Evolutionary conservation across 2,797 vertebrate species (phyloP).

Genomic region (Prunella strophiata): DNA sequence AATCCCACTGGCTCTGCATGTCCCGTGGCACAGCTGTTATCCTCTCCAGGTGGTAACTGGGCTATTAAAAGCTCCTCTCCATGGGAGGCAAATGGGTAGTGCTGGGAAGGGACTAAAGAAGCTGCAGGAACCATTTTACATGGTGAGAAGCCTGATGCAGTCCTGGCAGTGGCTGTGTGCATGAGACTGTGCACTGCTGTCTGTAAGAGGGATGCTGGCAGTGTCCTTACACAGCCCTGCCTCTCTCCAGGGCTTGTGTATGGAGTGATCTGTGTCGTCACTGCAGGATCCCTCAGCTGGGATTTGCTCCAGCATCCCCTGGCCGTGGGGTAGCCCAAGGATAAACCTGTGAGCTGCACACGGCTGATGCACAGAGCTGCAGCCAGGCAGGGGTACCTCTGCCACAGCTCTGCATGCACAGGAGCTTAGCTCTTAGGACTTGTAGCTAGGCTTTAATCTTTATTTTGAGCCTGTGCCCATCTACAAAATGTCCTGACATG

Average conservation of each 20-base stretch:
- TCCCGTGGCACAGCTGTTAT: fast-evolving
- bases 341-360: background rate
- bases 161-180: background rate
- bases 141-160: background rate
- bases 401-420: background rate
- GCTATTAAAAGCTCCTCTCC: background rate
- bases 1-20: background rate
- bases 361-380: background rate
- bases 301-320: background rate
- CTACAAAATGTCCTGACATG: background rate
- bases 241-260: background rate
- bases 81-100: background rate
- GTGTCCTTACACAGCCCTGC: background rate
- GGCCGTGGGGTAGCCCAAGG: fast-evolving
- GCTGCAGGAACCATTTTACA: background rate
- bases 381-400: background rate
- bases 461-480: background rate
- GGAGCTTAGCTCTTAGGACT: background rate
- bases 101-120: background rate
- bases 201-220: background rate
- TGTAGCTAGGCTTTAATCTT: background rate
- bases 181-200: background rate
- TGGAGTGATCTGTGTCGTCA: background rate
- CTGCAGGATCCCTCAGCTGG: background rate
- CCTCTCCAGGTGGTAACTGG: background rate